Percentiles rank a stretch among this genome's conserved stretches.
These are phyloP conservation scores for Ophioderma brevispina DNA, from an alignment of 35 echinoderm and acorn worm species.

Conservation along the genomic window DNA sequence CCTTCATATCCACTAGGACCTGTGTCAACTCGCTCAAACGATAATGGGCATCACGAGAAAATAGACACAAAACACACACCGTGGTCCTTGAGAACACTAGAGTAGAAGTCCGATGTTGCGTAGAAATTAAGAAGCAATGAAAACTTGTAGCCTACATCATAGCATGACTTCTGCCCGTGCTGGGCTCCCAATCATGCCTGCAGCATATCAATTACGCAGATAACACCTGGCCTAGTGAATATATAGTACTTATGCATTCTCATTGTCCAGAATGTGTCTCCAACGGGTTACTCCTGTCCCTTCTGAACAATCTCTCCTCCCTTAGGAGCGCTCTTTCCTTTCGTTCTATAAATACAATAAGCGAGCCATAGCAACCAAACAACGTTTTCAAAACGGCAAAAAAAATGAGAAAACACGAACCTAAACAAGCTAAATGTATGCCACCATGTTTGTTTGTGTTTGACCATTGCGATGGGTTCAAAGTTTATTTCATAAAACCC, in stretches of 20 bases:
- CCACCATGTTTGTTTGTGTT: neutral
- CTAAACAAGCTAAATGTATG: neutral
- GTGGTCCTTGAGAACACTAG: conserved; percentile 8
- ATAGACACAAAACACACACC: too few relatives aligned
- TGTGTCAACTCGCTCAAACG: neutral
- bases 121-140: conserved; percentile 37
- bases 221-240: conserved; percentile 46
- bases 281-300: conserved; percentile 36
- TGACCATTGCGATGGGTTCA: neutral
- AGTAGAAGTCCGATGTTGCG: neutral
- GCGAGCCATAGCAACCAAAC: neutral
- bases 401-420: neutral
- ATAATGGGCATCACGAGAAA: too few relatives aligned
- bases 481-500: neutral
- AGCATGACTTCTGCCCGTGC: conserved; percentile 47
- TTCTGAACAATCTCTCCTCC: too few relatives aligned
- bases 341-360: too few relatives aligned
- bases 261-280: conserved; percentile 17
- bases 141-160: too few relatives aligned
- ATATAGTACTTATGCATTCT: conserved; percentile 59
- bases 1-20: conserved; percentile 29
- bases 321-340: too few relatives aligned
- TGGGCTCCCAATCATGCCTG: too few relatives aligned
- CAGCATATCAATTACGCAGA: conserved; percentile 55
- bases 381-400: neutral